Evolutionary conservation across 2,113 vertebrate genomes (phyloP).

Genomic region (Procapra przewalskii): DNA sequence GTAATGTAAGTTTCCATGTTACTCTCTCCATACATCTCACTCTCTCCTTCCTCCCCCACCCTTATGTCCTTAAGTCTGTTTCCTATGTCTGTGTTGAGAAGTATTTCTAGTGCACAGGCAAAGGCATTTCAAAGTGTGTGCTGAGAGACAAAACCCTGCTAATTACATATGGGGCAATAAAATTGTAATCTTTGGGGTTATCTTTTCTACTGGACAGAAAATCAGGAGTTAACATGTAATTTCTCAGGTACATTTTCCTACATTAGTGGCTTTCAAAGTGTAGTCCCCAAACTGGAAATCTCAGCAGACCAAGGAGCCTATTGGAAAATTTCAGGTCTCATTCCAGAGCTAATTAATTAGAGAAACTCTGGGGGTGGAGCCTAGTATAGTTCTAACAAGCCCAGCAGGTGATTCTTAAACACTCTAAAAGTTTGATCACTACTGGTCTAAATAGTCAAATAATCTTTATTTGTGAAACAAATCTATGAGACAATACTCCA

Average conservation of each 20-base stretch:
- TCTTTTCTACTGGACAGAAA: not conserved
- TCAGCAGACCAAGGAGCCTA: not conserved
- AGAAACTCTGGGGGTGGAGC: not conserved
- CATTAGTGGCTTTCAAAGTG: not conserved
- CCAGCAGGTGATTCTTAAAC: not conserved
- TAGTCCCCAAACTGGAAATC: not conserved
- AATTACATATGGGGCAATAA: not conserved
- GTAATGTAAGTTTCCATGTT: not conserved
- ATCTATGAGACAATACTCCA: not conserved
- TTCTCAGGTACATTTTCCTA: not conserved
- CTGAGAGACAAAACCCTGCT: not conserved
- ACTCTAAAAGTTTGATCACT: not conserved
- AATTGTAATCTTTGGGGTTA: not conserved
- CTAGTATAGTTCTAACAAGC: not conserved
- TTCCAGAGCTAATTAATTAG: not conserved
- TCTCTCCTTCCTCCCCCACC: not conserved
- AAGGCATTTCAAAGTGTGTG: not conserved
- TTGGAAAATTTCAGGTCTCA: not conserved
- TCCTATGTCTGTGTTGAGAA: not conserved
- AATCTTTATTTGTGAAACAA: constrained; percentile 16
- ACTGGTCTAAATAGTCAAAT: not conserved
- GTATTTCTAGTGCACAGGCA: not conserved
- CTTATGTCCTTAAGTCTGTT: not conserved
- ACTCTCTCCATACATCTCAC: not conserved
- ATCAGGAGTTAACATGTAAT: not conserved